phyloP scores from a whole-genome alignment of 1,140 invertebrate genomes.

The Schlechtendalia chinensis region DNA sequence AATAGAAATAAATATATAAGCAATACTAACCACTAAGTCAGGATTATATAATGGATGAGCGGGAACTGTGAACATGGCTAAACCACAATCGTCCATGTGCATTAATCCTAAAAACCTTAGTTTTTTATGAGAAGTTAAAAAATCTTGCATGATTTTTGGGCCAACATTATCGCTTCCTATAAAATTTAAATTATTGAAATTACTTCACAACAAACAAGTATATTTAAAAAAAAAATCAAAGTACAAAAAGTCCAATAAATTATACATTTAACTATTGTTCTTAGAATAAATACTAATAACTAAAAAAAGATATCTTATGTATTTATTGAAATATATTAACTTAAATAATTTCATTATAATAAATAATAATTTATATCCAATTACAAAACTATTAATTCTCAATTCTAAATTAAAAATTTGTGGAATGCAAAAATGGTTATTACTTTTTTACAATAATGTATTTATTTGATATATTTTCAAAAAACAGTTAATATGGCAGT shows the following conservation, averaged over 20 bases:
- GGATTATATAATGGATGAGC: conserved; percentile 57
- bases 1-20: neutral
- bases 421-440: too few relatives aligned
- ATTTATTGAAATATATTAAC: too few relatives aligned
- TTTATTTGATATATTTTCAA: too few relatives aligned
- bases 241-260: neutral
- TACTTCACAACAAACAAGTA: neutral
- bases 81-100: conserved; percentile 63
- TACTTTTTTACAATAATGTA: too few relatives aligned
- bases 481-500: too few relatives aligned
- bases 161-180: conserved; percentile 62
- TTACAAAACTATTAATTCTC: too few relatives aligned
- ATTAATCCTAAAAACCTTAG: conserved; percentile 66
- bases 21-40: conserved; percentile 57
- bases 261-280: too few relatives aligned
- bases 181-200: conserved; percentile 20
- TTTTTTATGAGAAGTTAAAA: conserved; percentile 59
- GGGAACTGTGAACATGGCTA: conserved; percentile 61
- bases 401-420: too few relatives aligned
- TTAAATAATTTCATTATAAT: too few relatives aligned
- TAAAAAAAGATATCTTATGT: too few relatives aligned
- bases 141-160: conserved; percentile 58
- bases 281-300: too few relatives aligned
- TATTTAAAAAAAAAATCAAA: neutral
- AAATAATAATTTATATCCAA: too few relatives aligned